Evolutionary conservation across 2,113 vertebrate species (phyloP).

Genomic region (Rhabdomys dilectus): DNA sequence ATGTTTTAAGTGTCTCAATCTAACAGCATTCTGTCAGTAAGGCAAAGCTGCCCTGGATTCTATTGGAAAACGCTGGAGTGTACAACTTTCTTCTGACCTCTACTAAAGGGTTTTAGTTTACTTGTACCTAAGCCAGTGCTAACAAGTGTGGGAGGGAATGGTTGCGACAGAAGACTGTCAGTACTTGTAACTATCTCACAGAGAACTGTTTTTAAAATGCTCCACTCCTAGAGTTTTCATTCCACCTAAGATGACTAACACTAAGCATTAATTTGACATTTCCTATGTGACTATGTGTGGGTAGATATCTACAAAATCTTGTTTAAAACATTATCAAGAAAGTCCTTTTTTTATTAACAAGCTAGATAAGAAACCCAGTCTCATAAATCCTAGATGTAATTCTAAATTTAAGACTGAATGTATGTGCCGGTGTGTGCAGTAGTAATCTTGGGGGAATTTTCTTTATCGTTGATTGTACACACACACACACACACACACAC

Average conservation of each 20-base stretch:
- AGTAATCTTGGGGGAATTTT: background rate
- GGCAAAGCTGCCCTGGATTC: slow-evolving; percentile 82
- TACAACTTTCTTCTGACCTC: slow-evolving; percentile 81
- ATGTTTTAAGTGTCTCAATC: slow-evolving; percentile 80
- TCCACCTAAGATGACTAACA: slow-evolving; percentile 81
- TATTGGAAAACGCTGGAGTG: slow-evolving; percentile 80
- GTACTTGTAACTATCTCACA: slow-evolving; percentile 63
- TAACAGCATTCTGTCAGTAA: slow-evolving; percentile 80
- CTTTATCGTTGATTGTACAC: background rate
- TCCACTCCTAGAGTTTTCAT: slow-evolving; percentile 53
- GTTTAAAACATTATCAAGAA: slow-evolving; percentile 68
- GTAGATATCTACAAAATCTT: slow-evolving; percentile 1
- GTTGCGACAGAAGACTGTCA: slow-evolving; percentile 69
- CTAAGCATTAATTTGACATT: slow-evolving; percentile 51
- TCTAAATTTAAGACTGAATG: background rate
- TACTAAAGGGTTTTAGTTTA: slow-evolving; percentile 77
- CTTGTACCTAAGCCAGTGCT: slow-evolving; percentile 69
- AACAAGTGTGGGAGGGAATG: slow-evolving; percentile 76
- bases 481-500: no score
- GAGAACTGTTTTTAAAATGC: background rate
- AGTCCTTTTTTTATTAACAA: background rate
- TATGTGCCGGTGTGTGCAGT: background rate
- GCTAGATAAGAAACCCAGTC: background rate
- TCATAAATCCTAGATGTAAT: background rate
- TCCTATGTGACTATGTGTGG: background rate